Percentiles rank a stretch among this genome's conserved stretches.
Evolutionary conservation across 2,888 invertebrate species (phyloP).

Genomic region (Yponomeuta sedellus): DNA sequence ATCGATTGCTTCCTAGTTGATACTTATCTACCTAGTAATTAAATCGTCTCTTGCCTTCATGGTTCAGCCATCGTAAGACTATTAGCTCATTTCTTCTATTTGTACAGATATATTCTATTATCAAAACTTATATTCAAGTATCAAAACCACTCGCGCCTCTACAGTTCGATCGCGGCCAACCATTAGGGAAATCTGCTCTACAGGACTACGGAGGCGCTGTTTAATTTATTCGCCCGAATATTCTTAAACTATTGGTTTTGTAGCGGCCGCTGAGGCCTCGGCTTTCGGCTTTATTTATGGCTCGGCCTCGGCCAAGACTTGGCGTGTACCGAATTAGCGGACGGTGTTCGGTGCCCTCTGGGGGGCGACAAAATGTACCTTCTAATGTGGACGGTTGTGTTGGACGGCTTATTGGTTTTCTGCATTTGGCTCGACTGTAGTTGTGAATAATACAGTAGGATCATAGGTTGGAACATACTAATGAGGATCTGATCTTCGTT

Average conservation of each 20-base stretch:
- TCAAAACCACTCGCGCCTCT: constrained; percentile 32
- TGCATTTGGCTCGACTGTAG: background rate
- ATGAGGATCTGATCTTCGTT: no score
- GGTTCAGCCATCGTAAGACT: no score
- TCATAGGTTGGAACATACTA: no score
- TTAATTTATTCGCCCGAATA: constrained; percentile 74
- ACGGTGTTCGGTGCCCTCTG: constrained; percentile 21
- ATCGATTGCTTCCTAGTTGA: no score
- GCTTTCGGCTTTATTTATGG: constrained; percentile 62
- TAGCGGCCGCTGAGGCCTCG: constrained; percentile 51
- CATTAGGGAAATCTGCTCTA: constrained; percentile 75
- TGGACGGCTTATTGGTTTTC: background rate
- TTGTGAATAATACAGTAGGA: no score
- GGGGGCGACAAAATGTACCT: constrained; percentile 25
- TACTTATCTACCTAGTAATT: no score
- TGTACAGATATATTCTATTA: constrained; percentile 27
- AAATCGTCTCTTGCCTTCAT: no score
- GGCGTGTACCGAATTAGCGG: constrained; percentile 24
- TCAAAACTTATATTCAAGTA: constrained; percentile 37
- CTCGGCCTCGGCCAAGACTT: constrained; percentile 28
- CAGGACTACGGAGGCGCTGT: constrained; percentile 45
- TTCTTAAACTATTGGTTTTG: constrained; percentile 75
- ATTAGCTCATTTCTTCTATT: no score
- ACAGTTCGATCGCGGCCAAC: constrained; percentile 41
- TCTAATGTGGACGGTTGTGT: constrained; percentile 3